phyloP scores from a whole-genome alignment of 2,797 vertebrate species.

The Mus spretus region DNA sequence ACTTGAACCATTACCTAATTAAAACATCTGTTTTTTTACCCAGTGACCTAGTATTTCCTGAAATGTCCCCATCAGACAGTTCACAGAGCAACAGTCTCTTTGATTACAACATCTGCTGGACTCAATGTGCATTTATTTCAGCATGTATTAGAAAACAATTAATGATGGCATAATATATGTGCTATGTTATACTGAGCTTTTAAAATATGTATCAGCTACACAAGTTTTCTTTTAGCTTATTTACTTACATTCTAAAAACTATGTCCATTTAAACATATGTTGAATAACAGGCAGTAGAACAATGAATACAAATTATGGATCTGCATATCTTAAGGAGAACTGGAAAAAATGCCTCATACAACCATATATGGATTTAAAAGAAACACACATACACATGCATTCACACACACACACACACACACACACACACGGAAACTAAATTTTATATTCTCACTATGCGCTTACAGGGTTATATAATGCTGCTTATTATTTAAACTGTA shows the following conservation, averaged over 20 bases:
- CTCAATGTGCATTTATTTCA: slow-evolving; percentile 10
- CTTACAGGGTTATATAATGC: slow-evolving; percentile 22
- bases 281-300: background rate
- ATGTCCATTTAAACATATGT: slow-evolving; percentile 35
- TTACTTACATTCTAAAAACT: slow-evolving; percentile 43
- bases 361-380: background rate
- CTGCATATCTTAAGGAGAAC: background rate
- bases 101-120: slow-evolving; percentile 6
- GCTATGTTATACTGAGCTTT: slow-evolving; percentile 8
- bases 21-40: background rate
- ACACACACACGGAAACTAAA: background rate
- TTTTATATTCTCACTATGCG: slow-evolving; percentile 21
- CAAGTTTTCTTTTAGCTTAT: slow-evolving; percentile 39
- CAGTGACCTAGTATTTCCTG: background rate
- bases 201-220: slow-evolving; percentile 3
- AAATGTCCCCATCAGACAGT: background rate
- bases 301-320: background rate
- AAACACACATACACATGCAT: background rate
- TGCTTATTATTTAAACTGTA: slow-evolving; percentile 44
- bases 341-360: background rate
- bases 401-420: background rate
- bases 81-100: background rate
- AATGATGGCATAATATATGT: background rate
- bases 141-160: background rate
- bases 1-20: background rate